Evolutionary conservation across 2,888 invertebrate species (phyloP).

Genomic region (Scelioninae gen. 2): DNA sequence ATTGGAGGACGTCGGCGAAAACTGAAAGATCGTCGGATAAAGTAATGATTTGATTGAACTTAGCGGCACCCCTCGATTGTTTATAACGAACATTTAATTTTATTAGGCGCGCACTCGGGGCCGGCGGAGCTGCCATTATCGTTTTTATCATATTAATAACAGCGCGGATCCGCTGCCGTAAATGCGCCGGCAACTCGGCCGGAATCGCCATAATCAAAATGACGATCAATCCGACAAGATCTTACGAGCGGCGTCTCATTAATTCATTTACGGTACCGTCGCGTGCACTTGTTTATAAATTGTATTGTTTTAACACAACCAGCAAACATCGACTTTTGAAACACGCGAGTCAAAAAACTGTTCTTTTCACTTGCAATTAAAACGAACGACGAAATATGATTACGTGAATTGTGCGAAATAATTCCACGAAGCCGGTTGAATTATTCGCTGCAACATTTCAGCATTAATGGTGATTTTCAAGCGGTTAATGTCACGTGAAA

Average conservation of each 20-base stretch:
- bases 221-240: conserved; percentile 37
- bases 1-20: conserved; percentile 21
- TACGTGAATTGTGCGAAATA: too few species aligned
- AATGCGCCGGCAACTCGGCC: conserved; percentile 32
- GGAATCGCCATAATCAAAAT: conserved; percentile 43
- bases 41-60: conserved; percentile 38
- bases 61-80: conserved; percentile 34
- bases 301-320: conserved; percentile 45
- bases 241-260: conserved; percentile 34
- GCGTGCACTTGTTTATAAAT: conserved; percentile 48
- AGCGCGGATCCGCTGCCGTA: conserved; percentile 38
- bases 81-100: conserved; percentile 53
- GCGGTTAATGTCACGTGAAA: too few species aligned
- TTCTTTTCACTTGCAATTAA: too few species aligned
- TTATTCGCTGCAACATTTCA: too few species aligned
- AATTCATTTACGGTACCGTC: conserved; percentile 40
- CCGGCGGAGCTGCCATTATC: conserved; percentile 29
- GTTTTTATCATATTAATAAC: conserved; percentile 55
- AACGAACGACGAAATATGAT: too few species aligned
- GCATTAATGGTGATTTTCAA: too few species aligned
- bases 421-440: too few species aligned
- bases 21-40: conserved; percentile 37
- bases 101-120: conserved; percentile 35
- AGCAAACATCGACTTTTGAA: conserved; percentile 32
- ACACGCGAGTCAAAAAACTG: conserved; percentile 21